Evolutionary conservation across 2,888 invertebrate species (phyloP), one percentile per base, ranked within the genome.

Genomic region (Dione juno): DNA sequence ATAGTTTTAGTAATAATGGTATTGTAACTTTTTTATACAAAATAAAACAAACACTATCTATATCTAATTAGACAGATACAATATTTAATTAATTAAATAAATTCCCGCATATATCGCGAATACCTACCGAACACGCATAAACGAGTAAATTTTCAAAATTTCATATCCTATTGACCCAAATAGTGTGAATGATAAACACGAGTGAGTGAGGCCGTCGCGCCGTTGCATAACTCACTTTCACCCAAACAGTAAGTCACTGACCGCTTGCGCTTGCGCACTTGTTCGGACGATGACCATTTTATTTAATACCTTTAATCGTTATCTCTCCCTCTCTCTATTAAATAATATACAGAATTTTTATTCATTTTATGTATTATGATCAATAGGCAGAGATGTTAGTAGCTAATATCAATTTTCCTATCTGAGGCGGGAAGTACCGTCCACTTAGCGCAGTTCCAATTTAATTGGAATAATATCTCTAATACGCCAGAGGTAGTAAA

Each of bases 171-270:
- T 73, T 73, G 73, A 73, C 71, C 73, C 59, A 71, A 69, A 73
- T 66, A 69, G 43, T 40, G 16, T 54, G 41, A 71, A 66, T 66
- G 50, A 64, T 67, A 69, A 69, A 59, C 66, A 59, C 58, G 50
- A 69, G 71, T 41, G 54, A 40, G 61, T 50, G 21, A 28, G 41
- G 50, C 45, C 45, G 35, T 10, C 52, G 21, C 52, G 21, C 16
- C 37, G 19, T 69, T 69, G 52, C 53, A 40, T 71, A 69, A 71
- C 64, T 67, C 79, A 79, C 82, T 81, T 82, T 82, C 81, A 77
- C 82, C 79, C 70, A 78, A 79, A 77, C 78, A 71, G 80, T 79
- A 79, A 77, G 77, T 77, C 80, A 78, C 79, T 77, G 77, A 77
- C 78, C 78, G 76, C 74, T 50, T 41, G 54, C 43, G 54, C 57